A percentile compares a stretch with the other conserved stretches of the same genome.
Conservation (phyloP, 1,140 invertebrate species). For the Drosophila pandora region DNA sequence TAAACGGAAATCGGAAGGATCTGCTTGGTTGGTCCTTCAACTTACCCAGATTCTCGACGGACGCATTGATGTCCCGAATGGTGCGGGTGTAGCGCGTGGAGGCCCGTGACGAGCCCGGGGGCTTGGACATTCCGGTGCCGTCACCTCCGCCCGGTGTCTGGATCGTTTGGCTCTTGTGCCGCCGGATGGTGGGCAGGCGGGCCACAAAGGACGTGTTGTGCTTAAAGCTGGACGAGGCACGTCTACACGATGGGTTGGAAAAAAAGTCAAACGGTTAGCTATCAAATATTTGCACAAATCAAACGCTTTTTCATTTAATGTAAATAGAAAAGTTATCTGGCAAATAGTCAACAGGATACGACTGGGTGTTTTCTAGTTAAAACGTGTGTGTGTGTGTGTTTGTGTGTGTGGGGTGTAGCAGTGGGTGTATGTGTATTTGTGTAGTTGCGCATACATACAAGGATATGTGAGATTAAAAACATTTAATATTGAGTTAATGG, state of each 20-base stretch:
- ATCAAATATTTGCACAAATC: slow-evolving; percentile 18
- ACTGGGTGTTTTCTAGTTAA: slow-evolving; percentile 26
- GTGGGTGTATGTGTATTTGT: slow-evolving; percentile 12
- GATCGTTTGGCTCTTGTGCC: slow-evolving; percentile 90
- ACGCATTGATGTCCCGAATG: slow-evolving; percentile 88
- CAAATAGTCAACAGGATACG: slow-evolving; percentile 39
- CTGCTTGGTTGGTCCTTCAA: slow-evolving; percentile 21
- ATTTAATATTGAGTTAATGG: slow-evolving; percentile 6
- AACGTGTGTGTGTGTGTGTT: slow-evolving; percentile 19
- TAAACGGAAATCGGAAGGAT: slow-evolving; percentile 39
- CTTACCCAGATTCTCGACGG: slow-evolving; percentile 89
- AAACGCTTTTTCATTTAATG: slow-evolving; percentile 9
- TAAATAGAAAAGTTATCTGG: slow-evolving; percentile 42
- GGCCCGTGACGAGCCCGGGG: slow-evolving; percentile 81
- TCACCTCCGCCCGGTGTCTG: slow-evolving; percentile 87
- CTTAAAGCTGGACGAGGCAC: slow-evolving; percentile 92
- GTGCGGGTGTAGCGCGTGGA: slow-evolving; percentile 84
- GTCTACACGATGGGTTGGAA: slow-evolving; percentile 78
- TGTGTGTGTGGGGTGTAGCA: slow-evolving; percentile 8
- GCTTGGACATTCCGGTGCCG: slow-evolving; percentile 82
- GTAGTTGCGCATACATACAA: slow-evolving; percentile 26
- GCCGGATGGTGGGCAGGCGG: slow-evolving; percentile 92
- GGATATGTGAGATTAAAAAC: slow-evolving; percentile 10
- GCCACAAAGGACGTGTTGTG: slow-evolving; percentile 96
- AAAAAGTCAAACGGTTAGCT: slow-evolving; percentile 18